A percentile compares a stretch with the other conserved stretches of the same genome.
Evolutionary conservation across 2,797 vertebrate species (phyloP).

Genomic region (Schizopygopsis malacanthus): DNA sequence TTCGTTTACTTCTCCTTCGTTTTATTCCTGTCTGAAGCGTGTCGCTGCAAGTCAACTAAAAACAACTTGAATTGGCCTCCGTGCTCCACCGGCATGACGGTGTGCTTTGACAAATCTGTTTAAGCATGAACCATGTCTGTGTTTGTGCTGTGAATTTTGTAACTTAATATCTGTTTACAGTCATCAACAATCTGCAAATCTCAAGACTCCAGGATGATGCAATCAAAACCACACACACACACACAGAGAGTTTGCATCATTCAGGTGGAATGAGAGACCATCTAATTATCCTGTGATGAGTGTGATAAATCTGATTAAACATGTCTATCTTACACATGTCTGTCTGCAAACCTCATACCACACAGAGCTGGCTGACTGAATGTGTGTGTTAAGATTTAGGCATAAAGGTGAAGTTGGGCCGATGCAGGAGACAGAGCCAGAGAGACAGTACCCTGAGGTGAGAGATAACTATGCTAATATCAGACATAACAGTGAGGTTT

Average conservation of each 20-base stretch:
- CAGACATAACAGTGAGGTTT: conserved; percentile 78
- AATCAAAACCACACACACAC: conserved; percentile 20
- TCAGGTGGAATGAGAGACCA: conserved; percentile 67
- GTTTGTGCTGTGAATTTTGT: conserved; percentile 42
- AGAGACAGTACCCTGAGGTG: conserved; percentile 69
- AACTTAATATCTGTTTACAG: conserved; percentile 50
- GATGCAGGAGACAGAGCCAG: conserved; percentile 52
- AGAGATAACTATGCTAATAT: conserved; percentile 73
- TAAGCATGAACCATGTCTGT: conserved; percentile 41
- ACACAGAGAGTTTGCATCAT: conserved; percentile 68
- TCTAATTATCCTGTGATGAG: conserved; percentile 76
- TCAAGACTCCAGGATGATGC: conserved; percentile 33
- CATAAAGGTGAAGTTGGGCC: conserved; percentile 26
- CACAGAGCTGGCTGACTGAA: conserved; percentile 63
- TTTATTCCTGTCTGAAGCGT: conserved; percentile 68
- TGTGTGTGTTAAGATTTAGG: background rate
- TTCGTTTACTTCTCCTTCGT: background rate
- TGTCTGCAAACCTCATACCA: conserved; percentile 65
- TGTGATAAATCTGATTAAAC: conserved; percentile 74
- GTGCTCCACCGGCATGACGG: conserved; percentile 70
- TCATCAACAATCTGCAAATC: conserved; percentile 26
- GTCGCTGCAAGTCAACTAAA: conserved; percentile 80
- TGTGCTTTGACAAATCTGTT: conserved; percentile 47
- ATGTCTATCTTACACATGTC: conserved; percentile 69
- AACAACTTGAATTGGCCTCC: conserved; percentile 81